Percentiles rank a stretch among this genome's conserved stretches.
These are phyloP conservation scores for Myotis daubentonii DNA, from an alignment of 2,797 vertebrate species.

Conservation along the genomic window DNA sequence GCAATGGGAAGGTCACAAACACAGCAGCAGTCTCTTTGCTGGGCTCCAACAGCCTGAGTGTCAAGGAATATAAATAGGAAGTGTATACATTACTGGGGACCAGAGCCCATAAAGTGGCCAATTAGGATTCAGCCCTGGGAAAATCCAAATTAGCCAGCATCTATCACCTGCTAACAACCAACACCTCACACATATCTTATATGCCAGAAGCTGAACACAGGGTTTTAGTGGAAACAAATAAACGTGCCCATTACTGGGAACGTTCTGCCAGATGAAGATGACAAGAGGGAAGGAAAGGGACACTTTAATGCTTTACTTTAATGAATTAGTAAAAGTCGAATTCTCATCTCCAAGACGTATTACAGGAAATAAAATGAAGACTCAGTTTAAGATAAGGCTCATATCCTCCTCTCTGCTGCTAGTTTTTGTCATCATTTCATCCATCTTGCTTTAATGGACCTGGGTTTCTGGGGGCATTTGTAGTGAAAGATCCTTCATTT, in stretches of 20 bases:
- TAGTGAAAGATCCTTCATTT: not conserved
- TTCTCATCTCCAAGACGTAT: not conserved
- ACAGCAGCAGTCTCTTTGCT: not conserved
- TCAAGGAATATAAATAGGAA: slow-evolving; percentile 2
- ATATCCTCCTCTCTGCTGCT: not conserved
- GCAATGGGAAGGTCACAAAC: not conserved
- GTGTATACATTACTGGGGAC: not conserved
- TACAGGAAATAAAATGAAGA: not conserved
- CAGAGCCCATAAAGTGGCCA: not conserved
- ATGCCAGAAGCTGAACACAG: not conserved
- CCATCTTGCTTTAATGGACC: not conserved
- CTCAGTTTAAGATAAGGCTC: not conserved
- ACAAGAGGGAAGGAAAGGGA: not conserved
- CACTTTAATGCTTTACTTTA: not conserved
- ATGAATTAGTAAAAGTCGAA: slow-evolving; percentile 8
- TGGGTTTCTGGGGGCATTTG: not conserved
- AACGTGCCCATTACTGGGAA: not conserved
- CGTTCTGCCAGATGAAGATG: not conserved
- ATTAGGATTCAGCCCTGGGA: not conserved
- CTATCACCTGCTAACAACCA: not conserved
- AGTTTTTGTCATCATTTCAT: not conserved
- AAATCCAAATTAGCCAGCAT: not conserved
- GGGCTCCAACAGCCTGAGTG: not conserved
- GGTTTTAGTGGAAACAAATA: not conserved
- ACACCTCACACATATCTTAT: not conserved